Conservation (phyloP, 35 echinoderm and acorn worm species). For the Apostichopus californicus region DNA sequence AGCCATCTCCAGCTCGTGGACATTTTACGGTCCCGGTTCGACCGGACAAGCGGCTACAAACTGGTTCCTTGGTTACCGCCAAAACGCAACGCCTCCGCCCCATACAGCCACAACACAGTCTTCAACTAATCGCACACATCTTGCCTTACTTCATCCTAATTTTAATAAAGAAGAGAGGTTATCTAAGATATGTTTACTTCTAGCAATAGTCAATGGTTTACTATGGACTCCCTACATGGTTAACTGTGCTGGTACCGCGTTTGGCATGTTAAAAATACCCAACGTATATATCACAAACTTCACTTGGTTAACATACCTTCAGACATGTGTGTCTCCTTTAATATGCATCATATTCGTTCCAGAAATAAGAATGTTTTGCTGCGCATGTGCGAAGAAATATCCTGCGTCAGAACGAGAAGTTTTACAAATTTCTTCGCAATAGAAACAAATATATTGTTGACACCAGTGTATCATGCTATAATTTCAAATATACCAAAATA, state of each 20-base stretch:
- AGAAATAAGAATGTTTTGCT: conserved; percentile 58
- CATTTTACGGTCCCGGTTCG: conserved; percentile 95
- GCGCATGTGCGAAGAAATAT: neutral
- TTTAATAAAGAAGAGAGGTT: conserved; percentile 80
- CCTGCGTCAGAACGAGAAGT: conserved; percentile 14
- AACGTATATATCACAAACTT: conserved; percentile 68
- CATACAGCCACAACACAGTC: conserved; percentile 68
- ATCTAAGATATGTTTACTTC: conserved; percentile 68
- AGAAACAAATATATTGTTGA: neutral
- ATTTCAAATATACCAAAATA: too few relatives aligned
- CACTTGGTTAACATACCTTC: conserved; percentile 86
- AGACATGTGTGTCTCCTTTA: conserved; percentile 78
- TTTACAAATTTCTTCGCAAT: neutral
- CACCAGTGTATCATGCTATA: too few relatives aligned
- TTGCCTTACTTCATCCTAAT: conserved; percentile 71
- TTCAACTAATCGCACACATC: conserved; percentile 56
- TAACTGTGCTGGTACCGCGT: conserved; percentile 73
- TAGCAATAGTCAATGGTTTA: conserved; percentile 65
- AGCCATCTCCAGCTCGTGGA: conserved; percentile 93
- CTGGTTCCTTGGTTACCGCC: conserved; percentile 83
- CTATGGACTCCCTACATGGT: conserved; percentile 94
- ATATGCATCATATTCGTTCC: conserved; percentile 67
- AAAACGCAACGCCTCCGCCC: conserved; percentile 82
- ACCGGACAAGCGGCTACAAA: conserved; percentile 86
- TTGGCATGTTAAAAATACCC: conserved; percentile 53